Evolutionary conservation across 2,888 invertebrate genomes (phyloP), one percentile per base, ranked within the genome.

Genomic region (Lithosia quadra): DNA sequence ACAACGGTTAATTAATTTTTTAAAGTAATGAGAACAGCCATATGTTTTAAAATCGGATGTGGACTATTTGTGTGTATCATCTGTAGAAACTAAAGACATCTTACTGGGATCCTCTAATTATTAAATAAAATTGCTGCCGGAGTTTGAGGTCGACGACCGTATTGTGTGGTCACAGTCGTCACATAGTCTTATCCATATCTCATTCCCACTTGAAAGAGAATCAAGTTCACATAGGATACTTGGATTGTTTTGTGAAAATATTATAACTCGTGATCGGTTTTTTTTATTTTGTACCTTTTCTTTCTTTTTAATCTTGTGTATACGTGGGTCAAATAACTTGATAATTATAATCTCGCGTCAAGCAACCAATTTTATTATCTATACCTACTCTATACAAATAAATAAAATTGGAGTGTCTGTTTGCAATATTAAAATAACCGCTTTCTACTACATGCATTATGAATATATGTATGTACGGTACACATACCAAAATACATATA

Each of bases 51-150:
- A 61, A 56, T 63, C 67, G 65, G 65, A 74, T 74, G 72, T 74
- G 71, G 71, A 75, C 74, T 76, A 75, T 69, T 78, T 76, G 74
- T 76, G 76, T 72, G 76, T 72, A 71, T 63, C 70, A 69, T 76
- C 72, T 82, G 79, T 86, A 75, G 70, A 84, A 84, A 84, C 86
- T 84, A 84, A 84, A 83, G 81, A 83, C 80, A 79, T 76, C 79
- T 65, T 65, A 62, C 62, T 69, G 72, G 63, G 77, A 76, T 77
- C 75, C 72, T 79, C 78, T 75, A 80, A 78, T 81, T 82, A 83
- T 84, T 87, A 83, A 85, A 83, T 84, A 86, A 83, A 85, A 86
- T 85, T 84, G 80, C 73, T 83, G 80, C 79, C 80, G 78, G 75
- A 83, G 80, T 75, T 82, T 75, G 78, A 75, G 89, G 84, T 88